Evolutionary conservation across 1,140 invertebrate genomes (phyloP), one percentile per base, ranked within the genome.

Genomic region (Euura lappo): DNA sequence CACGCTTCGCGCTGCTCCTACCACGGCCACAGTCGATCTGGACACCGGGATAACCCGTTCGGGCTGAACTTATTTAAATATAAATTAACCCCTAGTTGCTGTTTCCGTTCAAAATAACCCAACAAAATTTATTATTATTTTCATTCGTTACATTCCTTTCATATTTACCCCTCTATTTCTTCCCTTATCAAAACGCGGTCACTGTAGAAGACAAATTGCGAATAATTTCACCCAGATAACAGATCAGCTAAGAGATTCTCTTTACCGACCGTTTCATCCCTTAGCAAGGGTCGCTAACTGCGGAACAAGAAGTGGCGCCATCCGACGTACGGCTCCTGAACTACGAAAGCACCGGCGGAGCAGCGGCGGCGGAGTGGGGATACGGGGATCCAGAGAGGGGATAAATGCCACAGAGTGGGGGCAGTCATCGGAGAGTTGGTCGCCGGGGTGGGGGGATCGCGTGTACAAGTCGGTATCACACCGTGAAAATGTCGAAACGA

Each of bases 1-100:
- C 84, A 86, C 84, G 84, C 83, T 84, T 85, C 79, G 82, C 80
- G 80, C 80, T 60, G 51, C 51, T 60, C 51, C 51, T 60, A 60
- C 51, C 51, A n/a, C 51, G 13, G 51, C 51, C 51, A 60, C 51
- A 60, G 51, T 6, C 10, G 51, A 11, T n/a, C 8, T 60, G 8
- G 51, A 60, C 13, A 8, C 51, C 6, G 51, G 13, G 10, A 60
- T 11, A 60, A 8, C 8, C 51, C 8, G 8, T 60, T 60, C 51
- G 3, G 8, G 51, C 51, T 60, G 8, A 60, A 60, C 4, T 60
- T 60, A 60, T 60, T 60, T n/a, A 60, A 60, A 60, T 60, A 60
- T n/a, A 60, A 60, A 60, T 60, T 60, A 60, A 60, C 51, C 8
- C 13, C 13, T 60, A n/a, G 51, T 60, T n/a, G 28, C 1, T 28